Evolutionary conservation across 1,140 invertebrate species (phyloP).

Genomic region (Pygmarrhopalites habei): DNA sequence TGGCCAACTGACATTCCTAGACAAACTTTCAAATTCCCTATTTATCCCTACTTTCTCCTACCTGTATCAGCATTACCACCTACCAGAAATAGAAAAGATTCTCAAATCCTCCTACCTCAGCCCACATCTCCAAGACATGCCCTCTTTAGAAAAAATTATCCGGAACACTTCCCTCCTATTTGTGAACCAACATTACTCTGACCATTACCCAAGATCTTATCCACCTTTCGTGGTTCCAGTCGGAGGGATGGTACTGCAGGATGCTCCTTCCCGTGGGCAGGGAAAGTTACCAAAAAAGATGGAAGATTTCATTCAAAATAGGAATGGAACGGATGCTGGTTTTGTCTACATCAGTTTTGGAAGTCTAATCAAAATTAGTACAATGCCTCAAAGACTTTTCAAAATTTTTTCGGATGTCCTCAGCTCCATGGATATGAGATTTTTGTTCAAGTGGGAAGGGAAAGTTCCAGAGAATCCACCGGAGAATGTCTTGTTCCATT

Average conservation of each 20-base stretch:
- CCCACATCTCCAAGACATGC: too few species aligned
- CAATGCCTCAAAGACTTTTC: neutral
- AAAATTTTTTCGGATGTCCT: neutral
- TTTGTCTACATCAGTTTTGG: constrained; percentile 3
- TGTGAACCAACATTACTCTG: neutral
- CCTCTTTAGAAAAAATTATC: too few species aligned
- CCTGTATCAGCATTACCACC: too few species aligned
- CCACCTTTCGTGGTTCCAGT: neutral
- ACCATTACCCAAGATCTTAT: neutral
- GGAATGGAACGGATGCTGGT: neutral
- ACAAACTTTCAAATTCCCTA: too few species aligned
- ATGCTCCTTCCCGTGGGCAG: too few species aligned
- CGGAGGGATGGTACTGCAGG: neutral
- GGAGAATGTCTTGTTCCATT: constrained; percentile 4
- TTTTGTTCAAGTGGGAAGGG: constrained; percentile 25
- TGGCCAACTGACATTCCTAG: too few species aligned
- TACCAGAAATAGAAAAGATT: too few species aligned
- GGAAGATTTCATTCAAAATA: neutral
- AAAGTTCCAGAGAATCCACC: neutral
- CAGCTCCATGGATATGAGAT: neutral
- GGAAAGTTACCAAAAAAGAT: neutral
- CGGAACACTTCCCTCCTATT: too few species aligned
- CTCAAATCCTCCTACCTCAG: too few species aligned
- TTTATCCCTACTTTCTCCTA: too few species aligned
- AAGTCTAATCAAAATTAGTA: neutral